Percentiles rank a stretch among this genome's conserved stretches.
These are phyloP conservation scores for Carcina quercana DNA, from an alignment of 2,888 invertebrate species.

Conservation along the genomic window DNA sequence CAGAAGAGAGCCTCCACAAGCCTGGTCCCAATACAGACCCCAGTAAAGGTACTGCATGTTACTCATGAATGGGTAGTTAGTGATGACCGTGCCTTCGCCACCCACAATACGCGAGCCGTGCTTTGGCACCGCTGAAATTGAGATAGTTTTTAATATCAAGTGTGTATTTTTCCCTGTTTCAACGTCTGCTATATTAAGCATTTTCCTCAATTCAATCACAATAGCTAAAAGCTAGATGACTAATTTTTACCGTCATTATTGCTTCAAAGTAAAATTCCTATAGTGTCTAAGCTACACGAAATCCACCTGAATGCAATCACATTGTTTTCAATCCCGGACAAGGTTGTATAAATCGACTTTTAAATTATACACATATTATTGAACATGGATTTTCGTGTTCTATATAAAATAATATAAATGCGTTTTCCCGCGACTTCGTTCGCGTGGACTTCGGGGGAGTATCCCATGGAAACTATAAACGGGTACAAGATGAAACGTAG, in stretches of 20 bases:
- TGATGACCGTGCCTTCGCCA: conserved; percentile 25
- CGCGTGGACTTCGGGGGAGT: no score
- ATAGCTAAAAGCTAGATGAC: no score
- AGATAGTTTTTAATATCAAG: not conserved
- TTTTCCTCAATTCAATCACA: not conserved
- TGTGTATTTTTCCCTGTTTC: not conserved
- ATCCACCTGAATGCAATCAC: no score
- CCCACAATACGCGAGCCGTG: conserved; percentile 42
- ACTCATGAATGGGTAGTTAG: conserved; percentile 41
- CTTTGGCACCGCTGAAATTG: conserved; percentile 28
- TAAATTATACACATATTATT: no score
- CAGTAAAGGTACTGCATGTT: conserved; percentile 33
- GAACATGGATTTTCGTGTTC: no score
- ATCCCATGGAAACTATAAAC: not conserved
- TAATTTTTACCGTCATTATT: no score
- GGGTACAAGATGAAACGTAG: not conserved
- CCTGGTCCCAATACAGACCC: conserved; percentile 30
- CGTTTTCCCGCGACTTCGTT: no score
- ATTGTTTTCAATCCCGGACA: no score
- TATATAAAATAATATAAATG: no score
- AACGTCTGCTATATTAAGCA: not conserved
- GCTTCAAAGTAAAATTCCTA: no score
- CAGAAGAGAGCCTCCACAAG: conserved; percentile 39
- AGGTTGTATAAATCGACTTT: no score
- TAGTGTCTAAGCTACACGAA: no score